Evolutionary conservation across 2,113 vertebrate species (phyloP).

Genomic region (Phoxinus phoxinus): DNA sequence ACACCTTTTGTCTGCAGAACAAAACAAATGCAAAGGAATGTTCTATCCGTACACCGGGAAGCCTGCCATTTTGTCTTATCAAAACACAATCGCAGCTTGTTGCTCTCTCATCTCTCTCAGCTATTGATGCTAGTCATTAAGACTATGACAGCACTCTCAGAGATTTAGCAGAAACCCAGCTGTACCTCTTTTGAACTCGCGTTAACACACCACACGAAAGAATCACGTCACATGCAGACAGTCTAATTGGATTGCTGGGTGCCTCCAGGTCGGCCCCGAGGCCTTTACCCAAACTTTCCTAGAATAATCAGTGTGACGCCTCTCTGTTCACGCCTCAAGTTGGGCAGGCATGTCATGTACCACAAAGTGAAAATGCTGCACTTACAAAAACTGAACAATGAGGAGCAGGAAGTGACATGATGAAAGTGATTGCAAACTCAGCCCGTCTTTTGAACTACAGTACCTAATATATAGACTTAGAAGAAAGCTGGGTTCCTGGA

Average conservation of each 20-base stretch:
- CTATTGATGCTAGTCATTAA: conserved; percentile 34
- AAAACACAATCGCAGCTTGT: background rate
- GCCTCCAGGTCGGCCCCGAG: background rate
- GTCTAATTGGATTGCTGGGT: conserved; percentile 31
- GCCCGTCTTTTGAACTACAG: conserved; percentile 30
- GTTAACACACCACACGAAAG: background rate
- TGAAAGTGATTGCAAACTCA: conserved; percentile 22
- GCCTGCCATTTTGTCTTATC: conserved; percentile 15
- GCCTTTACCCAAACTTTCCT: conserved; percentile 34
- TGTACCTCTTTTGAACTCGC: background rate
- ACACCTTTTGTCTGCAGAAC: background rate
- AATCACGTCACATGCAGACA: conserved; percentile 11
- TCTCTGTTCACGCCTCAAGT: background rate
- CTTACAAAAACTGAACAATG: conserved; percentile 7
- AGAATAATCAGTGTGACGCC: conserved; percentile 3
- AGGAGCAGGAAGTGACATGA: background rate
- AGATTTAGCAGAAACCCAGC: conserved; percentile 16
- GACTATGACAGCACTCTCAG: background rate
- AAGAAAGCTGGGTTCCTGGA: background rate
- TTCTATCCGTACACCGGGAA: background rate
- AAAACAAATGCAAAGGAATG: conserved; percentile 23
- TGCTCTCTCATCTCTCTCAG: conserved; percentile 9
- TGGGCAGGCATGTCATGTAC: background rate
- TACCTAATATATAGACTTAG: background rate
- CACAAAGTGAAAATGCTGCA: conserved; percentile 25